Evolutionary conservation across 2,797 vertebrate species (phyloP).

Genomic region (Geotria australis): DNA sequence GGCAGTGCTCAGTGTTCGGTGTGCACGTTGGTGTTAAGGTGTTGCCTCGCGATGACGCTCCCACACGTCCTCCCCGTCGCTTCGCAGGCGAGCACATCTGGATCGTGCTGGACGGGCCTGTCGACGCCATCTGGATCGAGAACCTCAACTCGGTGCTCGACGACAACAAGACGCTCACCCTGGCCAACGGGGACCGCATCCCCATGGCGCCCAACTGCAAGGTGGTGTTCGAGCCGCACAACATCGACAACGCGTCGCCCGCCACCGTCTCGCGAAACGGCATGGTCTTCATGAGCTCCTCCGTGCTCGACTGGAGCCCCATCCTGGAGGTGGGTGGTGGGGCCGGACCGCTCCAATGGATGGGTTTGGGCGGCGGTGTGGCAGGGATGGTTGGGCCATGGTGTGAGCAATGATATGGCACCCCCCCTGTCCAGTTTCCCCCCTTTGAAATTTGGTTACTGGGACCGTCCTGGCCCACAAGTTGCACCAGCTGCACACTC

Average conservation of each 20-base stretch:
- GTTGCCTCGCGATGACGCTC: too few species aligned
- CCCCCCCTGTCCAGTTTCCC: too few species aligned
- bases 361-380: too few species aligned
- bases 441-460: too few species aligned
- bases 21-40: too few species aligned
- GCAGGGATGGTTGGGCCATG: too few species aligned
- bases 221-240: conserved; percentile 78
- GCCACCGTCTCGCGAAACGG: conserved; percentile 87
- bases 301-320: conserved; percentile 57
- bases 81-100: conserved; percentile 60
- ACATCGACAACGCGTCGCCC: conserved; percentile 85
- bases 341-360: too few species aligned
- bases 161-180: conserved; percentile 69
- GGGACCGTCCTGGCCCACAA: too few species aligned
- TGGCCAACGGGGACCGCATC: conserved; percentile 81
- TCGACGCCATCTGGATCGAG: conserved; percentile 95
- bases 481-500: too few species aligned
- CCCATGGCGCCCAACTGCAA: conserved; percentile 91
- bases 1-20: too few species aligned
- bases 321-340: conserved; percentile 40
- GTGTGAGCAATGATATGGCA: too few species aligned
- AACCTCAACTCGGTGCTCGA: conserved; percentile 91
- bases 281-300: conserved; percentile 97
- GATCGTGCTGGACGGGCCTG: conserved; percentile 85
- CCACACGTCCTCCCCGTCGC: too few species aligned